Evolutionary conservation across 2,888 invertebrate genomes (phyloP).

Genomic region (Drosophila cognata): DNA sequence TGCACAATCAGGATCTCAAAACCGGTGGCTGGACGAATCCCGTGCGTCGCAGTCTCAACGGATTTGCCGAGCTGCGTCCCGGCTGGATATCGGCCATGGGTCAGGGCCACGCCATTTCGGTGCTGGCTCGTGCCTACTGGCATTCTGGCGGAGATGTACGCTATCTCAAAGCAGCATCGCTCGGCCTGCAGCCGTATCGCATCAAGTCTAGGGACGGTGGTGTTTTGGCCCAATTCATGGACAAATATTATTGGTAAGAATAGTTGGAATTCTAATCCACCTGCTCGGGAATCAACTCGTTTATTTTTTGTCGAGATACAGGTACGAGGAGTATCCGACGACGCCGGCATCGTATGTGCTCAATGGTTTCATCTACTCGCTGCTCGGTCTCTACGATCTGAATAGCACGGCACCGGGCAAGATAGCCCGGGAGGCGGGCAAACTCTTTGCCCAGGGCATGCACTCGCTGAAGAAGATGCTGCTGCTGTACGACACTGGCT

Average conservation of each 20-base stretch:
- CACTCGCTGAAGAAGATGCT: conserved; percentile 94
- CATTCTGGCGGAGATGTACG: conserved; percentile 90
- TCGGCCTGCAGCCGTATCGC: conserved; percentile 92
- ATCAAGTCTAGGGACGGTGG: conserved; percentile 91
- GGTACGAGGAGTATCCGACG: conserved; percentile 99
- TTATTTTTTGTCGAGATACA: conserved; percentile 55
- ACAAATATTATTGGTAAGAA: conserved; percentile 93
- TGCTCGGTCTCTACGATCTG: conserved; percentile 98
- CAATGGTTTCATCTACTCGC: conserved; percentile 99
- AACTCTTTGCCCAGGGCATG: conserved; percentile 94
- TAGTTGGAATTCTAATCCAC: background rate
- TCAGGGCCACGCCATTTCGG: conserved; percentile 98
- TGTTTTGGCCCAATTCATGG: conserved; percentile 93
- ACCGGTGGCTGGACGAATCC: conserved; percentile 98
- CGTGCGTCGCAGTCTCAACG: conserved; percentile 91
- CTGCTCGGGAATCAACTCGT: background rate
- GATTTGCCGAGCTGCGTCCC: conserved; percentile 91
- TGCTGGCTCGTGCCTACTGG: conserved; percentile 95
- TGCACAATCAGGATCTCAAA: conserved; percentile 91
- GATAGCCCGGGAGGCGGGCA: conserved; percentile 89
- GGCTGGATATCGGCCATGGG: conserved; percentile 99
- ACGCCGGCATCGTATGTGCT: conserved; percentile 97
- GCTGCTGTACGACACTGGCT: conserved; percentile 96
- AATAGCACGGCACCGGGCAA: conserved; percentile 91
- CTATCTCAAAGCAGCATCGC: conserved; percentile 93